Conservation (phyloP, 2,797 vertebrate genomes). For the Oceanodroma leucorhoa region DNA sequence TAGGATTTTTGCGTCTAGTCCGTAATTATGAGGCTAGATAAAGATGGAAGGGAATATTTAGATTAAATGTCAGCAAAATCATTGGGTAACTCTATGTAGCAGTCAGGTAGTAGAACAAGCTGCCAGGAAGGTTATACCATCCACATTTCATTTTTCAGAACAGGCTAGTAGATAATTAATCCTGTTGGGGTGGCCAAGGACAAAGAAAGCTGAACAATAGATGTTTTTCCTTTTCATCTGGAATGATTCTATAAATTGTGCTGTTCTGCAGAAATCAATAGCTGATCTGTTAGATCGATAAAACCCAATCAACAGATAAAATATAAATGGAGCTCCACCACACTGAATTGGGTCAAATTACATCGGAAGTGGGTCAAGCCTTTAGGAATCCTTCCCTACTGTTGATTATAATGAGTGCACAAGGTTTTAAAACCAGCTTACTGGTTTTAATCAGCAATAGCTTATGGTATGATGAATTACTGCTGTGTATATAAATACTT, state of each 20-base stretch:
- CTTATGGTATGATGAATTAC: slow-evolving; percentile 39
- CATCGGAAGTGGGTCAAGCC: slow-evolving; percentile 46
- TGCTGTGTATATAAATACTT: background rate
- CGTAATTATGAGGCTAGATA: background rate
- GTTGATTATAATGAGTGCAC: slow-evolving; percentile 56
- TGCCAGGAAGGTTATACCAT: background rate
- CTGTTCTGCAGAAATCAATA: background rate
- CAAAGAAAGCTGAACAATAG: background rate
- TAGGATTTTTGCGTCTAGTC: background rate
- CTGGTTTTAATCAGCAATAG: slow-evolving; percentile 57
- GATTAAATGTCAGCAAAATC: background rate
- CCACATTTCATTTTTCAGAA: background rate
- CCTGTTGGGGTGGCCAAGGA: background rate
- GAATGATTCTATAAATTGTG: background rate
- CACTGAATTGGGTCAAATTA: slow-evolving; percentile 43
- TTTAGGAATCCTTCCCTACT: slow-evolving; percentile 36
- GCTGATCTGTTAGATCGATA: background rate
- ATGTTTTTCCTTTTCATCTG: background rate
- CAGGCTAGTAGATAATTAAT: background rate
- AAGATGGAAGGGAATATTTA: background rate
- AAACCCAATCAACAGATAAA: slow-evolving; percentile 5
- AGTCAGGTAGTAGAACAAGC: background rate
- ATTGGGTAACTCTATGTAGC: background rate
- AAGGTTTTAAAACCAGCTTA: slow-evolving; percentile 64
- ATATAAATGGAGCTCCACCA: slow-evolving; percentile 14